Evolutionary conservation across 1,140 invertebrate species (phyloP), one percentile per base, ranked within the genome.

Genomic region (Megalopta genalis): DNA sequence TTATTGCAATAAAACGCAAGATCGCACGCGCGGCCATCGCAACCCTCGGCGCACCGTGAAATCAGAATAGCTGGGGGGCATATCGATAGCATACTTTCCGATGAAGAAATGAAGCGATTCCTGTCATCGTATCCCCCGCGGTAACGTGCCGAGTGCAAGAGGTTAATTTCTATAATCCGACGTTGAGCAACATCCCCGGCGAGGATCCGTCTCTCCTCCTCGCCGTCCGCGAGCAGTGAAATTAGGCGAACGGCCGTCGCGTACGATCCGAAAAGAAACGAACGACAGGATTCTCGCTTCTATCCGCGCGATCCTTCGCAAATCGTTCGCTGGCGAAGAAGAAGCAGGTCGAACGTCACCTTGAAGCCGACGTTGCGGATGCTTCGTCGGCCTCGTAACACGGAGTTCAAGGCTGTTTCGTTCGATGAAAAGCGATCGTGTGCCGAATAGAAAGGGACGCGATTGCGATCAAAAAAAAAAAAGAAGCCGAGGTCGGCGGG

Each of bases 371-470:
- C 32, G 42, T 52, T 52, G 32, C 27, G 4, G 25, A 49, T 73
- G 25, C 21, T 8, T 25, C 32, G 25, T 57, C 32, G 25, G 23
- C 42, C 46, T 25, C 7, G 46, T n/a, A 42, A 42, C 27, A 59
- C n/a, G 18, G 75, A 69, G 67, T 77, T 77, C 75, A 70, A 70
- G 66, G 75, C 52, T 8, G 21, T 52, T 52, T 52, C 2, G 12
- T 25, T 39, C 42, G 57, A 70, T 54, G 39, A 70, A 77, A 62
- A 63, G 16, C 62, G 23, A 77, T 77, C 18, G 74, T 37, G 74
- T 37, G 9, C 10, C 10, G 59, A 62, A 32, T 49, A 23, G 54
- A 77, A 77, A 49, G 42, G 12, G 12, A 52, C 39, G 52, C 8
- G 18, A n/a, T 27, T 16, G 12, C 18, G 4, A 21, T 6, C n/a